These are phyloP conservation scores for Ephestia elutella DNA, from an alignment of 1,140 invertebrate genomes.

Conservation along the genomic window DNA sequence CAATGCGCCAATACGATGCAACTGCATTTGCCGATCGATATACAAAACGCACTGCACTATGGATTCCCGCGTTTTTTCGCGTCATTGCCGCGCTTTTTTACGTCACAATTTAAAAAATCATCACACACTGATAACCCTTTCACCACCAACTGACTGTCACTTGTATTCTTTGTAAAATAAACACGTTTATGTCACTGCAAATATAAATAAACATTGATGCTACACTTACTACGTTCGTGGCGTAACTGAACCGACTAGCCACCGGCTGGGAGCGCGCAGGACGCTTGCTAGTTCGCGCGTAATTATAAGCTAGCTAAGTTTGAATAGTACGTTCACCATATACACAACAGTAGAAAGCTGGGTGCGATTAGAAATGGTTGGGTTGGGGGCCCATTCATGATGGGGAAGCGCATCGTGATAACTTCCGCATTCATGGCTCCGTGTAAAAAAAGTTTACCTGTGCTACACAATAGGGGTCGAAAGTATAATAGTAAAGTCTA, in stretches of 20 bases:
- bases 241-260: constrained; percentile 44
- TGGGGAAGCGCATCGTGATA: constrained; percentile 22
- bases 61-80: constrained; percentile 49
- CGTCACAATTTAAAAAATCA: constrained; percentile 3
- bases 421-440: constrained; percentile 37
- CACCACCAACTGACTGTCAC: constrained; percentile 16
- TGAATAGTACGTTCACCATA: constrained; percentile 32
- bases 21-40: constrained; percentile 47
- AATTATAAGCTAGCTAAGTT: constrained; percentile 62
- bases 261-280: constrained; percentile 40
- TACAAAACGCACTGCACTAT: constrained; percentile 34
- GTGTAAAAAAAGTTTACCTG: constrained; percentile 21
- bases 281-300: constrained; percentile 46
- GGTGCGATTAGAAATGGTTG: constrained; percentile 38
- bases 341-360: constrained; percentile 2
- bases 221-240: constrained; percentile 47
- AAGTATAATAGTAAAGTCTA: too few relatives aligned
- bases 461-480: constrained; percentile 3
- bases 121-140: constrained; percentile 9
- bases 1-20: constrained; percentile 46
- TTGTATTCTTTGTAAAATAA: constrained; percentile 10
- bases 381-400: constrained; percentile 48
- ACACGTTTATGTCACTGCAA: constrained; percentile 15
- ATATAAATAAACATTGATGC: constrained; percentile 30
- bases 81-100: constrained; percentile 15